These are phyloP conservation scores for Adoxophyes honmai DNA, from an alignment of 1,140 invertebrate genomes.

Conservation along the genomic window DNA sequence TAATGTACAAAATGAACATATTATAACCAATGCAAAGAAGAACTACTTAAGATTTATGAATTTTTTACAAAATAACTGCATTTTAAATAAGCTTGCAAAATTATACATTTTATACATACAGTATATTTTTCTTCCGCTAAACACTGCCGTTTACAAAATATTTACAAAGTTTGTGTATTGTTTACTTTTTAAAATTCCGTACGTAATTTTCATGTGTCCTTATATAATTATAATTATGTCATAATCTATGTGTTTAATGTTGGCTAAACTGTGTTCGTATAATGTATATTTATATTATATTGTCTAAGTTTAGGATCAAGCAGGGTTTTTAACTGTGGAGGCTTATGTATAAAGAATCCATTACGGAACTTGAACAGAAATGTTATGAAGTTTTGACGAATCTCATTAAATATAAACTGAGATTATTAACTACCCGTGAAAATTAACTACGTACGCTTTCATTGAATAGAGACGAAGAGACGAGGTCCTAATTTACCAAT, in stretches of 20 bases:
- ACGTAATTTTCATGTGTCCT: neutral
- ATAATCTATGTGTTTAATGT: neutral
- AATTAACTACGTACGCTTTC: too few species aligned
- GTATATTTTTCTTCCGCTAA: neutral
- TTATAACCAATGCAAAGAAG: too few species aligned
- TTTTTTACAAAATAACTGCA: neutral
- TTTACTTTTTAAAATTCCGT: too few species aligned
- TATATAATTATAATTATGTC: neutral
- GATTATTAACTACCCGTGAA: too few species aligned
- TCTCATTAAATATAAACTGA: too few species aligned
- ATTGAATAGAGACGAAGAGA: too few species aligned
- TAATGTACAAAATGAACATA: too few species aligned
- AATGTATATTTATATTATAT: neutral
- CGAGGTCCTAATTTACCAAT: too few species aligned
- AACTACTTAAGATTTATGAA: too few species aligned
- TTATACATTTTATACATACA: neutral
- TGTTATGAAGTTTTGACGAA: too few species aligned
- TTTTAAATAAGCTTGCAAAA: neutral
- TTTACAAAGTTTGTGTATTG: neutral
- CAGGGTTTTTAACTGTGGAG: constrained; percentile 8
- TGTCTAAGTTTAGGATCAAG: constrained; percentile 1
- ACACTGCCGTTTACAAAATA: neutral
- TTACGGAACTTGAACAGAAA: neutral
- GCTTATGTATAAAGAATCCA: neutral
- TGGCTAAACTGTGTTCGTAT: neutral